phyloP scores from a whole-genome alignment of 2,888 invertebrate species.

The Ferdinandea cuprea region DNA sequence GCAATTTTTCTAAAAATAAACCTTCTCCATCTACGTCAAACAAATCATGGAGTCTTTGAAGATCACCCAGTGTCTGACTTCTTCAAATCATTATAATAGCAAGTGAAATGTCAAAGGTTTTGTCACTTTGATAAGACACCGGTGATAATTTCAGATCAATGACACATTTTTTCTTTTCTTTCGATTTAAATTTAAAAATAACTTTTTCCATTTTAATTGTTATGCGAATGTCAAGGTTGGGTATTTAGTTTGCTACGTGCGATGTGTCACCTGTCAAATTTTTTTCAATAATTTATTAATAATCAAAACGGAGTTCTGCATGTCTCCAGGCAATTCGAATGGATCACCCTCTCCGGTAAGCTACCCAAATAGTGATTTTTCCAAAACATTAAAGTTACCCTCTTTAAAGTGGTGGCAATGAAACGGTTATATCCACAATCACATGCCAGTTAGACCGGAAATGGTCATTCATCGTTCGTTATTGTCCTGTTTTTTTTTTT shows the following conservation, averaged over 20 bases:
- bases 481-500: conserved; percentile 46
- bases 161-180: neutral
- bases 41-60: no score
- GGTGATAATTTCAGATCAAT: neutral
- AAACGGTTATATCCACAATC: conserved; percentile 54
- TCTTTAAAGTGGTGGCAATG: conserved; percentile 45
- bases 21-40: no score
- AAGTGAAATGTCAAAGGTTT: neutral
- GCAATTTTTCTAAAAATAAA: no score
- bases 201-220: no score
- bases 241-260: no score
- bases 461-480: conserved; percentile 52
- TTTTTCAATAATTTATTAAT: no score
- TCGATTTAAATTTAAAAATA: neutral
- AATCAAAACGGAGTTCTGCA: neutral
- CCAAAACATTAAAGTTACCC: neutral
- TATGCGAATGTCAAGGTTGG: no score
- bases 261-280: no score
- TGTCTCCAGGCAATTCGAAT: conserved; percentile 11
- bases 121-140: conserved; percentile 3
- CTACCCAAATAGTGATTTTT: conserved; percentile 3
- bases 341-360: conserved; percentile 4
- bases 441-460: conserved; percentile 41
- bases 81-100: neutral
- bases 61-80: no score